Conservation (phyloP, 2,797 vertebrate genomes). For the Poecilia gillii region DNA sequence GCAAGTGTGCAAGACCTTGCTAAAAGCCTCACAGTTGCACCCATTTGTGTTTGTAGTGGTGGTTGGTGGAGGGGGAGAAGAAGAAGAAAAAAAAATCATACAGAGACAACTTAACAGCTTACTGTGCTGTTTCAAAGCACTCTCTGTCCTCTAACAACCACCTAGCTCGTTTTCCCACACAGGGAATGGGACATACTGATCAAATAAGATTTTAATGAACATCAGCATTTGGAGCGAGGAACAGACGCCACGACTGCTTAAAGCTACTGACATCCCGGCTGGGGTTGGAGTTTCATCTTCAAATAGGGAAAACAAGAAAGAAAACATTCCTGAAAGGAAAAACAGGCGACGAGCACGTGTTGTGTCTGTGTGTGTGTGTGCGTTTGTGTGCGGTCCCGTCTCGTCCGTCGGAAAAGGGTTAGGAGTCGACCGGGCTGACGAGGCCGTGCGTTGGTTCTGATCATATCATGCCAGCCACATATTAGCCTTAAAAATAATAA, state of each 20-base stretch:
- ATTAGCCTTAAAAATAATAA: constrained; percentile 58
- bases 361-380: not conserved
- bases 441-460: constrained; percentile 54
- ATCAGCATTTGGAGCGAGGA: constrained; percentile 75
- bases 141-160: constrained; percentile 78
- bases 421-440: constrained; percentile 61
- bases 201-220: constrained; percentile 82
- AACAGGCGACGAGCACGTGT: constrained; percentile 30
- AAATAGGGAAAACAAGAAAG: constrained; percentile 52
- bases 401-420: constrained; percentile 45
- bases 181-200: constrained; percentile 72
- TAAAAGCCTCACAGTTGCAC: constrained; percentile 80
- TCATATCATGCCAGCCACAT: constrained; percentile 67
- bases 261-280: constrained; percentile 72
- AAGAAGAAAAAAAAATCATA: constrained; percentile 32
- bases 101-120: constrained; percentile 78
- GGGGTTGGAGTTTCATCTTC: constrained; percentile 75
- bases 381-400: not conserved
- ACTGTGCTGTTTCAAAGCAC: constrained; percentile 77
- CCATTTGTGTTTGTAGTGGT: constrained; percentile 77
- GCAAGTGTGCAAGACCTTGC: constrained; percentile 79
- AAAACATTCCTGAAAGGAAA: constrained; percentile 62
- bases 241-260: constrained; percentile 68
- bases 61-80: constrained; percentile 1
- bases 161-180: constrained; percentile 71